Conservation (phyloP, 2,888 invertebrate species). For the Hypsopygia costalis region DNA sequence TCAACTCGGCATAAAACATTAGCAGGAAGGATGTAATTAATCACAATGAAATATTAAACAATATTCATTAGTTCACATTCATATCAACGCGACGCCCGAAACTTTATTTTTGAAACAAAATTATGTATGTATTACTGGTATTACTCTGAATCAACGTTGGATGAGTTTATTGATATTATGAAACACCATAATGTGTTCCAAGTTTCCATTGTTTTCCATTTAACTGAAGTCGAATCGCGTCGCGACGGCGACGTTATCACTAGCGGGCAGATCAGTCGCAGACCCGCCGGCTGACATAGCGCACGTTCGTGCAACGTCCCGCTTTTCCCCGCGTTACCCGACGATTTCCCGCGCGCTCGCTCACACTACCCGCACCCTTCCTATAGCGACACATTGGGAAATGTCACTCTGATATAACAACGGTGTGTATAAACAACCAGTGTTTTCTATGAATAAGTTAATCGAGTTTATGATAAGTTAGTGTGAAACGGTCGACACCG, state of each 20-base stretch:
- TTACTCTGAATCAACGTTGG: background rate
- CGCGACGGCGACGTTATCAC: constrained; percentile 62
- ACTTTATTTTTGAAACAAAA: too few species aligned
- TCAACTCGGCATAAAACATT: too few species aligned
- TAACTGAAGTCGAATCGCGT: constrained; percentile 49
- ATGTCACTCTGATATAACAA: constrained; percentile 61
- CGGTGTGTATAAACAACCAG: constrained; percentile 58
- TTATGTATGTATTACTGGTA: too few species aligned
- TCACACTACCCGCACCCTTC: constrained; percentile 31
- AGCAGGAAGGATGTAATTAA: too few species aligned
- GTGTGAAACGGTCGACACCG: constrained; percentile 50
- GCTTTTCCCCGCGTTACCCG: constrained; percentile 48
- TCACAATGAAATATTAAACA: too few species aligned
- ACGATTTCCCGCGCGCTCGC: constrained; percentile 45
- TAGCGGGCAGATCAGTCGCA: constrained; percentile 52
- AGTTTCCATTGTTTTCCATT: constrained; percentile 72
- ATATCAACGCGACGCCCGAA: too few species aligned
- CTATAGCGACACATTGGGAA: constrained; percentile 43
- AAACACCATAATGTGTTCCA: constrained; percentile 30
- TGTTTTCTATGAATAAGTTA: constrained; percentile 38
- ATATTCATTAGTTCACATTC: too few species aligned
- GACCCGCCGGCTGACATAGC: constrained; percentile 45
- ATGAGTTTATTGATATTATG: background rate
- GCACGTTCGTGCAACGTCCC: constrained; percentile 45
- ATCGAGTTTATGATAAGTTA: constrained; percentile 60